Conservation (phyloP, 2,888 invertebrate species). For the Phrixothrix hirtus region DNA sequence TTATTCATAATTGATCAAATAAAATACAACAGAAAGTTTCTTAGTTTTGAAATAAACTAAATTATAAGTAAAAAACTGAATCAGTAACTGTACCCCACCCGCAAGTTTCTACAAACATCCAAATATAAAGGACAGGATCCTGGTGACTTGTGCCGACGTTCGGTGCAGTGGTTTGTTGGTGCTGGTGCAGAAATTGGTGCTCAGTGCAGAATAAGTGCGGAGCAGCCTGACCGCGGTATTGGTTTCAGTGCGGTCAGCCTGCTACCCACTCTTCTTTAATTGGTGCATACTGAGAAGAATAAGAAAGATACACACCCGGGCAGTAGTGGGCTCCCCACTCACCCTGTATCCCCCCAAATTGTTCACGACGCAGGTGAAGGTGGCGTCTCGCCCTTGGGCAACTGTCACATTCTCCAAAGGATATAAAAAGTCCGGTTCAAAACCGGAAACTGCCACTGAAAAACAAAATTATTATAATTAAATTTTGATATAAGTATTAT, state of each 20-base stretch:
- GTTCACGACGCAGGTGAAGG: constrained; percentile 84
- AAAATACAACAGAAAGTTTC: no score
- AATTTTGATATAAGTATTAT: no score
- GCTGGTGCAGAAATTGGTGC: constrained; percentile 32
- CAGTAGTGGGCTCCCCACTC: constrained; percentile 85
- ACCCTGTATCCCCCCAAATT: constrained; percentile 83
- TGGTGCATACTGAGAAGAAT: constrained; percentile 33
- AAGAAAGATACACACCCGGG: constrained; percentile 77
- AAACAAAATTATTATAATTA: no score
- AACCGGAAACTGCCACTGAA: constrained; percentile 68
- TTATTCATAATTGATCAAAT: no score
- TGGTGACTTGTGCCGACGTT: constrained; percentile 23
- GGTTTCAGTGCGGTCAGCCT: constrained; percentile 18
- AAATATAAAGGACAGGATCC: constrained; percentile 20
- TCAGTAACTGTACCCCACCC: constrained; percentile 14
- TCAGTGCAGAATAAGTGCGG: constrained; percentile 33
- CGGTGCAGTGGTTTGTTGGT: constrained; percentile 26
- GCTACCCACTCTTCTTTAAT: constrained; percentile 21
- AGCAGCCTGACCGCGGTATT: constrained; percentile 29
- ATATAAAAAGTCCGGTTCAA: constrained; percentile 79
- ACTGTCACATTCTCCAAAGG: constrained; percentile 84
- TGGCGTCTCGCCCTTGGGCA: constrained; percentile 80
- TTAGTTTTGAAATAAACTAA: no score
- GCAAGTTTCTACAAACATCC: constrained; percentile 13
- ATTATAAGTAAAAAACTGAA: no score